Evolutionary conservation across 2,113 vertebrate species (phyloP).

Genomic region (Varanus komodoensis): DNA sequence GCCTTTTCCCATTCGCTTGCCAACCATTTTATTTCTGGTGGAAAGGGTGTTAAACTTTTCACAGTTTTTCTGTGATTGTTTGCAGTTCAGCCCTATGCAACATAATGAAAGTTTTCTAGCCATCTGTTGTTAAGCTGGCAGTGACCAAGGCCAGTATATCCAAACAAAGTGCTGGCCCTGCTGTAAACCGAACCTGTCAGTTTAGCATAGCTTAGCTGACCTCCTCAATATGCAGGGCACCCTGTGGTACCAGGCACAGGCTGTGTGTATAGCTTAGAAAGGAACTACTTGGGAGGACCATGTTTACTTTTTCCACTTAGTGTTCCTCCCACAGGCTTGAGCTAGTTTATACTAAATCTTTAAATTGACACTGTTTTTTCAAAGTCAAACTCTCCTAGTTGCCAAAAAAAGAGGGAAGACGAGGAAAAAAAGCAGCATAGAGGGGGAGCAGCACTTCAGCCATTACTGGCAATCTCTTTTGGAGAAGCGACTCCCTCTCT

Average conservation of each 20-base stretch:
- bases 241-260: conserved; percentile 88
- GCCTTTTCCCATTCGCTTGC: conserved; percentile 33
- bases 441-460: not conserved
- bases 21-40: conserved; percentile 51
- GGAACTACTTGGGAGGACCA: conserved; percentile 77
- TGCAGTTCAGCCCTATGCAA: conserved; percentile 81
- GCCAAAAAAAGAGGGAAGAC: not conserved
- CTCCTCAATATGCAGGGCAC: conserved; percentile 78
- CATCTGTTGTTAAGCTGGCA: conserved; percentile 96
- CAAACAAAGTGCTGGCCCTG: conserved; percentile 90
- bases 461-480: conserved; percentile 25
- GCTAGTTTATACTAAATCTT: conserved; percentile 84
- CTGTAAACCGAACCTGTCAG: conserved; percentile 94
- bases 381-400: conserved; percentile 8
- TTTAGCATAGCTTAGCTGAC: conserved; percentile 88
- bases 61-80: conserved; percentile 82
- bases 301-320: conserved; percentile 88
- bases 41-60: conserved; percentile 82
- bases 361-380: conserved; percentile 68
- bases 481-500: not conserved
- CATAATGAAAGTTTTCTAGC: conserved; percentile 90
- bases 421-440: not conserved
- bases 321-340: conserved; percentile 78
- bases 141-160: conserved; percentile 90
- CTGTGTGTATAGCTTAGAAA: conserved; percentile 72